Evolutionary conservation across 2,113 vertebrate species (phyloP).

Genomic region (Jaculus jaculus): DNA sequence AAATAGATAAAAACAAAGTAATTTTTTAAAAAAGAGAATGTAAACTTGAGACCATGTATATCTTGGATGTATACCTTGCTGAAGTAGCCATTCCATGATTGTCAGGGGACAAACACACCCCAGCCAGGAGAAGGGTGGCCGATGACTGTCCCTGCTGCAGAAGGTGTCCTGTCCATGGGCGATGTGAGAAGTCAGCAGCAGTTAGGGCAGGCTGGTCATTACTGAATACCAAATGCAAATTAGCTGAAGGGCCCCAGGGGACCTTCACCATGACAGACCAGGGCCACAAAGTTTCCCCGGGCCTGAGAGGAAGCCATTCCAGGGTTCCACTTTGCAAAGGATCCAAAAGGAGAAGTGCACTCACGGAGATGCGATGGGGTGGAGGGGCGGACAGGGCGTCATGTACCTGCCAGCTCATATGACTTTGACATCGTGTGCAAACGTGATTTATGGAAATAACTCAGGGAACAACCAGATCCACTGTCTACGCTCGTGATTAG

Average conservation of each 20-base stretch:
- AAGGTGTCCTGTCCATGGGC: not conserved
- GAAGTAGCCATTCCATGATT: not conserved
- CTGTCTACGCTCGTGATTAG: not conserved
- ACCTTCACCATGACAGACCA: not conserved
- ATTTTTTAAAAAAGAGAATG: too few species aligned
- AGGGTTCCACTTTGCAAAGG: not conserved
- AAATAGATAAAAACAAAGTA: too few species aligned
- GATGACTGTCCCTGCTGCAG: not conserved
- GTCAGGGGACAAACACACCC: too few species aligned
- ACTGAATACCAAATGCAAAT: not conserved
- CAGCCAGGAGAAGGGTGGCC: too few species aligned
- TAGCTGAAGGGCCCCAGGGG: not conserved
- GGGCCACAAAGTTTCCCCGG: not conserved
- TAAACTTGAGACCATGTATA: rapidly evolving
- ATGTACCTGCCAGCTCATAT: not conserved
- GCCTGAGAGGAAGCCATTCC: too few species aligned
- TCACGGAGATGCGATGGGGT: not conserved
- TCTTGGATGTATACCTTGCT: too few species aligned
- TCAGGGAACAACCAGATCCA: not conserved
- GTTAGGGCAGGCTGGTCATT: too few species aligned
- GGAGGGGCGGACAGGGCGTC: rapidly evolving
- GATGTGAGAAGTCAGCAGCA: not conserved
- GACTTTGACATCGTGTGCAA: not conserved
- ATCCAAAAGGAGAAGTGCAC: not conserved
- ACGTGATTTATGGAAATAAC: not conserved